phyloP scores from a whole-genome alignment of 2,113 vertebrate genomes.

The Corydoras maculifer region DNA sequence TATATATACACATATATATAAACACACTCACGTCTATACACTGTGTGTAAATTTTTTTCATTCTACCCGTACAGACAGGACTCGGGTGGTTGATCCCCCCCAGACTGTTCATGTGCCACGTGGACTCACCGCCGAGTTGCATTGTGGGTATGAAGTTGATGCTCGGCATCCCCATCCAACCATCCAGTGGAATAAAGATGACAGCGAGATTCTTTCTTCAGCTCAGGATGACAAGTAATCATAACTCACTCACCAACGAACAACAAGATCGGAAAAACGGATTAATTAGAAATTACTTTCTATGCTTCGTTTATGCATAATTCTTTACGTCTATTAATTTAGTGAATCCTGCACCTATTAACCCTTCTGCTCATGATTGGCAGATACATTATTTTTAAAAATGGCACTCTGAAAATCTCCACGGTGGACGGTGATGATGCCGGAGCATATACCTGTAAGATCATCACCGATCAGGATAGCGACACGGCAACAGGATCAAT shows the following conservation, averaged over 20 bases:
- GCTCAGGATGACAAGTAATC: conserved; percentile 61
- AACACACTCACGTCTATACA: background rate
- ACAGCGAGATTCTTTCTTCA: conserved; percentile 45
- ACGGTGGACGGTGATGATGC: conserved; percentile 60
- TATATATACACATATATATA: background rate
- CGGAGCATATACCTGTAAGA: conserved; percentile 70
- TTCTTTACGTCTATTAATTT: too few species aligned
- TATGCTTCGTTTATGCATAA: too few species aligned
- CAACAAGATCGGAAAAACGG: too few species aligned
- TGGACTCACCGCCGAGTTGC: conserved; percentile 56
- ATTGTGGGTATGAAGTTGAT: conserved; percentile 56
- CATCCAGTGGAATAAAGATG: conserved; percentile 56
- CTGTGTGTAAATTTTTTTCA: background rate
- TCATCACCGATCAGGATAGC: conserved; percentile 62
- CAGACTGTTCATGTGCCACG: conserved; percentile 37
- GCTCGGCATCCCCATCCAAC: conserved; percentile 12
- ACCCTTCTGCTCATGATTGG: background rate
- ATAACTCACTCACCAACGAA: too few species aligned
- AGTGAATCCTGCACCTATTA: too few species aligned
- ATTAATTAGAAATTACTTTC: too few species aligned
- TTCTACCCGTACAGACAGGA: conserved; percentile 58
- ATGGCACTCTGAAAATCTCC: conserved; percentile 60
- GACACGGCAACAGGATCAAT: conserved; percentile 64
- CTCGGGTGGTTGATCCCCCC: conserved; percentile 58
- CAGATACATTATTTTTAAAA: conserved; percentile 65